phyloP scores from a whole-genome alignment of 2,797 vertebrate genomes.

The Acanthopagrus latus region DNA sequence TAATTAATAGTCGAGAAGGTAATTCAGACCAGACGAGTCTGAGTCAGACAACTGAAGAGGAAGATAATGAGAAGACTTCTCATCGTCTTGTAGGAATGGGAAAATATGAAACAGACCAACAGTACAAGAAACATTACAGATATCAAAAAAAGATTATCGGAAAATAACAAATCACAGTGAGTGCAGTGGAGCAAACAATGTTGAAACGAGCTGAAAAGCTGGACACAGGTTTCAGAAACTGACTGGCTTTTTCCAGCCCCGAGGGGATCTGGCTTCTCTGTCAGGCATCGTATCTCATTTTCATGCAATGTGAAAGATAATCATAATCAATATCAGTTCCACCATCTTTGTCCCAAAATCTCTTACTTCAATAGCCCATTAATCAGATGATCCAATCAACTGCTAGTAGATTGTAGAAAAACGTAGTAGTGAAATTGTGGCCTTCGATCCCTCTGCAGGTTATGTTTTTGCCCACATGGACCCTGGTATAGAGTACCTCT shows the following conservation, averaged over 20 bases:
- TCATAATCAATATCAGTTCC: background rate
- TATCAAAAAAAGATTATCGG: background rate
- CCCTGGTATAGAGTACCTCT: constrained; percentile 95
- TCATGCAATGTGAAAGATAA: constrained; percentile 1
- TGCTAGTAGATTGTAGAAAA: background rate
- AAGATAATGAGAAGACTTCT: background rate
- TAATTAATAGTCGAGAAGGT: background rate
- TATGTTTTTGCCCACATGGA: constrained; percentile 97
- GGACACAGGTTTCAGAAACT: background rate
- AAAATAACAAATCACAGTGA: background rate
- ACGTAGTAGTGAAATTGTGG: background rate
- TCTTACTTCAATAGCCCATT: background rate
- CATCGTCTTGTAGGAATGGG: background rate
- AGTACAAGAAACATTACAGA: background rate
- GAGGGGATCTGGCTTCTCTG: background rate
- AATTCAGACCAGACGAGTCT: background rate
- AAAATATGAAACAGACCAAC: background rate
- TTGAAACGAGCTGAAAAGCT: background rate
- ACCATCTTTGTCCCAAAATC: background rate
- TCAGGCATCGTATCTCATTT: background rate
- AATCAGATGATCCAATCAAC: background rate
- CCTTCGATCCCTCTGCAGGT: constrained; percentile 72
- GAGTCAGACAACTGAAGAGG: background rate
- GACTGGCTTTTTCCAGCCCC: background rate
- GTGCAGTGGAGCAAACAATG: background rate